A percentile compares a stretch with the other conserved stretches of the same genome.
phyloP scores from a whole-genome alignment of 2,797 vertebrate genomes.

The Sebastes jordani region DNA sequence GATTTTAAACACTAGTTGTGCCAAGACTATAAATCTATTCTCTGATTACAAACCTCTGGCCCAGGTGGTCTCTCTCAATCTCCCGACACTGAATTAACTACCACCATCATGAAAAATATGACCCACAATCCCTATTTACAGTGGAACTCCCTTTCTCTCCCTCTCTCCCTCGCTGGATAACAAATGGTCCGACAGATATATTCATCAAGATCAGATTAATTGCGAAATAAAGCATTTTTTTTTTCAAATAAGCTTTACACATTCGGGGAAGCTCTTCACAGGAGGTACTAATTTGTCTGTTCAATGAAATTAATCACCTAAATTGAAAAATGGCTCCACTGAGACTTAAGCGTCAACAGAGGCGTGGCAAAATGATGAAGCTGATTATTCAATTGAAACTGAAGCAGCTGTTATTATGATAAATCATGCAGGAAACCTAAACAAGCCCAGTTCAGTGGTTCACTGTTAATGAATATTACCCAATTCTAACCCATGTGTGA shows the following conservation, averaged over 20 bases:
- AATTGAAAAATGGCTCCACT: conserved; percentile 58
- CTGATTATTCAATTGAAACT: conserved; percentile 60
- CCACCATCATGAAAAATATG: conserved; percentile 57
- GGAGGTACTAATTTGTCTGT: conserved; percentile 56
- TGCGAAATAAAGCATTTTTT: conserved; percentile 28
- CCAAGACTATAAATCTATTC: conserved; percentile 30
- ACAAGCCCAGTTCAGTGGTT: conserved; percentile 61
- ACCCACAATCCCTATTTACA: conserved; percentile 60
- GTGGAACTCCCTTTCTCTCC: conserved; percentile 44
- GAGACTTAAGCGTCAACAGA: conserved; percentile 52
- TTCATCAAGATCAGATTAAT: conserved; percentile 62
- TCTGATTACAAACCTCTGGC: conserved; percentile 58
- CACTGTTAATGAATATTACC: conserved; percentile 58
- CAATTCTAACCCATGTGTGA: conserved; percentile 52
- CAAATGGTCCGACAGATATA: conserved; percentile 28
- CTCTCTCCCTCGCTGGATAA: conserved; percentile 14
- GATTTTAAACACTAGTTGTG: conserved; percentile 49
- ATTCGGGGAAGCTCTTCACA: conserved; percentile 27
- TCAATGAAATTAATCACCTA: conserved; percentile 59
- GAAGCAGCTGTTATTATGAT: conserved; percentile 67
- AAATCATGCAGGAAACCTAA: conserved; percentile 73
- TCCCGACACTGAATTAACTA: conserved; percentile 41
- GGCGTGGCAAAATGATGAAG: conserved; percentile 55
- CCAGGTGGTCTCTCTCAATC: conserved; percentile 76
- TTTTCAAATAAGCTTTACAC: conserved; percentile 36